A percentile compares a stretch with the other conserved stretches of the same genome.
Conservation (phyloP, 2,113 vertebrate species). For the Acanthisitta chloris region DNA sequence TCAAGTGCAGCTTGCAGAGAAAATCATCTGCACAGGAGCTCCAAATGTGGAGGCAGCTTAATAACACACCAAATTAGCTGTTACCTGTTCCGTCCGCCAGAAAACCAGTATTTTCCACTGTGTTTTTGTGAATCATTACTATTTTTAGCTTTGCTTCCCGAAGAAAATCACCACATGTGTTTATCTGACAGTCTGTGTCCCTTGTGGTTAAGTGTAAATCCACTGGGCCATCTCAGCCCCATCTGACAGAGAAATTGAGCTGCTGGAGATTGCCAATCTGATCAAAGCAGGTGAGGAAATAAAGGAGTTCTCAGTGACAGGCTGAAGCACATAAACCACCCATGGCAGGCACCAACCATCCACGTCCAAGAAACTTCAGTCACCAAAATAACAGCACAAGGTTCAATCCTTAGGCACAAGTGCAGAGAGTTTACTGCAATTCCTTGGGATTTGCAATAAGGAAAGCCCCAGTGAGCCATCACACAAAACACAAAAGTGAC, state of each 20-base stretch:
- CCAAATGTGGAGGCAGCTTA: neutral
- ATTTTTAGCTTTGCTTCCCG: slow-evolving; percentile 33
- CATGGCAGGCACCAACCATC: neutral
- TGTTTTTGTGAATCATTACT: neutral
- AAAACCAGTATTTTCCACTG: neutral
- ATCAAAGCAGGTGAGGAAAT: neutral
- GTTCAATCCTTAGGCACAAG: neutral
- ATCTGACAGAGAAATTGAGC: neutral
- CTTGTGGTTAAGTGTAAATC: neutral
- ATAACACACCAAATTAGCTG: neutral
- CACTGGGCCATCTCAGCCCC: neutral
- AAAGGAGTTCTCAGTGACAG: neutral
- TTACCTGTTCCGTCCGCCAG: slow-evolving; percentile 3
- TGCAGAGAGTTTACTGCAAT: accelerated
- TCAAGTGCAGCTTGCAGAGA: neutral
- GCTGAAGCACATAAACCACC: neutral
- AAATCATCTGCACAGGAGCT: neutral
- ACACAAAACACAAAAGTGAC: too few species aligned
- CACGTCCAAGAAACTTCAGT: neutral
- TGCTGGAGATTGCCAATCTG: neutral
- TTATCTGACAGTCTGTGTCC: neutral
- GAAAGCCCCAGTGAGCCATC: neutral
- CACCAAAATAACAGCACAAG: neutral
- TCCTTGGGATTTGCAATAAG: accelerated
- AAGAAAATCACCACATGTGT: neutral